Evolutionary conservation across 2,113 vertebrate genomes (phyloP).

Genomic region (Gymnarchus niloticus): DNA sequence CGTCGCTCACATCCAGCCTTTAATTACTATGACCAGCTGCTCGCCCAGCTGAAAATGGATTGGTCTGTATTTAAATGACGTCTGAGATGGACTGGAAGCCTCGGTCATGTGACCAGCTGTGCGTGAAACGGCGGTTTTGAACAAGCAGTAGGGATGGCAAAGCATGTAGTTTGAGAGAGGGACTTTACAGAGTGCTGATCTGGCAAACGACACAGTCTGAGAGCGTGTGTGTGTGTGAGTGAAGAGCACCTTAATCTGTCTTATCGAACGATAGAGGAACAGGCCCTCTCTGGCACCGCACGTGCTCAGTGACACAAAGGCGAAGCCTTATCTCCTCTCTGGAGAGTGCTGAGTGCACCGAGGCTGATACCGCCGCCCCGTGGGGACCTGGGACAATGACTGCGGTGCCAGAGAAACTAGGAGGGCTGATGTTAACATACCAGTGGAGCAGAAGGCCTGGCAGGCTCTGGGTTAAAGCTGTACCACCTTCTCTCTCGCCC

Average conservation of each 20-base stretch:
- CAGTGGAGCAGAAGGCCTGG: not conserved
- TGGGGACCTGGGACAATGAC: not conserved
- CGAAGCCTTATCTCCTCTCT: not conserved
- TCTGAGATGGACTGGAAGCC: not conserved
- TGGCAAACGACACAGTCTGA: no score
- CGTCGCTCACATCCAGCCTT: not conserved
- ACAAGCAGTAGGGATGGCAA: not conserved
- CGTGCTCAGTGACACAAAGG: not conserved
- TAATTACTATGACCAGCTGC: slow-evolving; percentile 14
- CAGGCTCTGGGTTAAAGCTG: not conserved
- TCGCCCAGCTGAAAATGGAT: not conserved
- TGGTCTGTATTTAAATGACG: not conserved
- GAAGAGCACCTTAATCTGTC: not conserved
- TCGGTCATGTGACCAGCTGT: not conserved
- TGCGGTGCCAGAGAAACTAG: not conserved
- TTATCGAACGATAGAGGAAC: not conserved
- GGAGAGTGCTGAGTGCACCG: not conserved
- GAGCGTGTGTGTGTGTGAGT: not conserved
- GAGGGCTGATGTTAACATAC: not conserved
- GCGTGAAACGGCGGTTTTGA: no score
- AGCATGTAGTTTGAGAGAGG: no score
- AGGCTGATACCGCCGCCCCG: not conserved
- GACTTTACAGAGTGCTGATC: no score
- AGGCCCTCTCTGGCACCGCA: not conserved
- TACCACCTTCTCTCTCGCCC: not conserved